These are phyloP conservation scores for Lycocerus yunnanus DNA, from an alignment of 2,888 invertebrate genomes.

Conservation along the genomic window DNA sequence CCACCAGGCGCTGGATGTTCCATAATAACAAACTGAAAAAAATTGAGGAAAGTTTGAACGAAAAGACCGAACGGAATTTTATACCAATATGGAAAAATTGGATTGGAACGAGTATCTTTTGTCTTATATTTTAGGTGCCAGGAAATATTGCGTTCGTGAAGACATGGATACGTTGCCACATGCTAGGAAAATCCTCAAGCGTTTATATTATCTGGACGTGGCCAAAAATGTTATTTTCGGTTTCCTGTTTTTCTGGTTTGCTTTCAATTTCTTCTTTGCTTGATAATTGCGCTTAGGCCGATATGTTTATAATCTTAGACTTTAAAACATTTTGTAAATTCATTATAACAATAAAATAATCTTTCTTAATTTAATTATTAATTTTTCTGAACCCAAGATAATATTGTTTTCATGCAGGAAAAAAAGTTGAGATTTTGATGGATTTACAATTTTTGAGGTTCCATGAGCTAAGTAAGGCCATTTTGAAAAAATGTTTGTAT, in stretches of 20 bases:
- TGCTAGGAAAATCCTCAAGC: constrained; percentile 66
- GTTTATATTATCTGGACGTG: constrained; percentile 54
- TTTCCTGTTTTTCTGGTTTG: constrained; percentile 42
- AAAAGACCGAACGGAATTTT: constrained; percentile 66
- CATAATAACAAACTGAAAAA: constrained; percentile 64
- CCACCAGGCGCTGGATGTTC: constrained; percentile 81
- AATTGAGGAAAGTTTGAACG: constrained; percentile 59
- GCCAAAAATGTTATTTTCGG: constrained; percentile 45
- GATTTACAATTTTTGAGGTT: too few relatives aligned
- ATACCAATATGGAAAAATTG: constrained; percentile 58
- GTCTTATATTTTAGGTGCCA: constrained; percentile 79
- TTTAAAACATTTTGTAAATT: background rate
- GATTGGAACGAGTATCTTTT: constrained; percentile 70
- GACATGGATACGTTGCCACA: constrained; percentile 75
- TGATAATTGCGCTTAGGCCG: background rate
- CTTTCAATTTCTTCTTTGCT: background rate
- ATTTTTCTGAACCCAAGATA: too few relatives aligned
- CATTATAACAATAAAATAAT: background rate
- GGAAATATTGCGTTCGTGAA: constrained; percentile 84
- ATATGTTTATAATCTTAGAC: constrained; percentile 1
- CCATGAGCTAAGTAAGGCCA: too few relatives aligned
- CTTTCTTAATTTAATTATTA: background rate
- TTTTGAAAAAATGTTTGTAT: too few relatives aligned
- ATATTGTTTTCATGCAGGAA: too few relatives aligned
- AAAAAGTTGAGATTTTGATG: too few relatives aligned